Evolutionary conservation across 2,113 vertebrate species (phyloP).

Genomic region (Stomatorhinus ivindoensis): DNA sequence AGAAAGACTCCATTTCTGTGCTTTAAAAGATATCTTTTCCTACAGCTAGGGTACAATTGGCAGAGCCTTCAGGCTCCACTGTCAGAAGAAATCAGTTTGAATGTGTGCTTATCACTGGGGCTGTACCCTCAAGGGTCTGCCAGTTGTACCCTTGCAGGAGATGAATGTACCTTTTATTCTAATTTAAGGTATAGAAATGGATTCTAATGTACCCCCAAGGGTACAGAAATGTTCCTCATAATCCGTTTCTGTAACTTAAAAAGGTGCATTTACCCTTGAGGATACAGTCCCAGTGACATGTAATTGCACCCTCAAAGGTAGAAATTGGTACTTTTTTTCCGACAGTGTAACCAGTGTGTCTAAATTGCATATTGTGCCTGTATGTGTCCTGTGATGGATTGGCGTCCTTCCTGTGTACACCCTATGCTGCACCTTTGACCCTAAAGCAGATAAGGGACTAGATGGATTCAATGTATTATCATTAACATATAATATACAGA

Average conservation of each 20-base stretch:
- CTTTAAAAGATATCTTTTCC: not conserved
- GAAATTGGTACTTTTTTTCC: not conserved
- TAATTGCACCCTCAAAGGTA: no score
- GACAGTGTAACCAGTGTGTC: not conserved
- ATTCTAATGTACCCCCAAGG: no score
- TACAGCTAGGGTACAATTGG: not conserved
- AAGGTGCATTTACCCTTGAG: no score
- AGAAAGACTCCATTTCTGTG: not conserved
- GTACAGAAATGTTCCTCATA: no score
- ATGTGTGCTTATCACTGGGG: no score
- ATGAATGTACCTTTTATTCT: no score
- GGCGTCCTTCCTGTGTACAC: not conserved
- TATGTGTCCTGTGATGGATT: not conserved
- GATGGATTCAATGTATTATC: not conserved
- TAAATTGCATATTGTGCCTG: not conserved
- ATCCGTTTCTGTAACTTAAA: no score
- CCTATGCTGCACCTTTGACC: not conserved
- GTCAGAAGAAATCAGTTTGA: no score
- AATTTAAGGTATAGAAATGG: no score
- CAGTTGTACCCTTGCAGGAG: no score
- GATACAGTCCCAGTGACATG: no score
- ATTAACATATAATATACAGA: not conserved
- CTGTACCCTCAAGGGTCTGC: no score
- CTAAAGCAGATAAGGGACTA: not conserved
- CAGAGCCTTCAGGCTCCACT: not conserved